These are phyloP conservation scores for Tethya wilhelma DNA, from an alignment of 37 sponge, comb jelly and placozoan species.

Conservation along the genomic window DNA sequence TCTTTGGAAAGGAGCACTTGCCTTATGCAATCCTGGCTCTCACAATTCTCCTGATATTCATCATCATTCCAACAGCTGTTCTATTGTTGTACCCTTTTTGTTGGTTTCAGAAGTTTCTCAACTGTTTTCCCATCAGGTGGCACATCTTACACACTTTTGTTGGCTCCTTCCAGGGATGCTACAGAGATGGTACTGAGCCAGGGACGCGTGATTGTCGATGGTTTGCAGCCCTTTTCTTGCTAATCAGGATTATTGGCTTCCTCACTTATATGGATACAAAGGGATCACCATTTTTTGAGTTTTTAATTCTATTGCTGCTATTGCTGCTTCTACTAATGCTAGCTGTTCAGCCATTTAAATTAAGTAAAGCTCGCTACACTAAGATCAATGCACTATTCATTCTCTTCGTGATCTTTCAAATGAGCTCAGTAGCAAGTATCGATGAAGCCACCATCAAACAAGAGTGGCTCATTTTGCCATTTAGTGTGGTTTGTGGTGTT, in stretches of 20 bases:
- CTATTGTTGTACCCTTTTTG: slow-evolving; percentile 13
- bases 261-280: slow-evolving; percentile 12
- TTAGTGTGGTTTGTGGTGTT: too few species aligned
- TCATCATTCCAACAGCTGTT: slow-evolving; percentile 39
- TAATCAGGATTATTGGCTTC: slow-evolving; percentile 29
- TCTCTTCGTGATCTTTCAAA: neutral
- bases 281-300: neutral
- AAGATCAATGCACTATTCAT: neutral
- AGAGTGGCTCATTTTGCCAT: too few species aligned
- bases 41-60: slow-evolving; percentile 10
- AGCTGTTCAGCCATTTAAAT: slow-evolving; percentile 6
- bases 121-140: neutral
- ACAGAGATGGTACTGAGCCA: slow-evolving; percentile 57
- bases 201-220: slow-evolving; percentile 42
- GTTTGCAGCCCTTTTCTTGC: slow-evolving; percentile 58
- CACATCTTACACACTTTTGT: slow-evolving; percentile 36
- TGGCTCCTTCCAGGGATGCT: slow-evolving; percentile 69
- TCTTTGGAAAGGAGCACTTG: slow-evolving; percentile 24
- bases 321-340: neutral
- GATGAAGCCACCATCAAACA: neutral
- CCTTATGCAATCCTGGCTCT: slow-evolving; percentile 51
- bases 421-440: neutral
- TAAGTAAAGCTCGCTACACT: neutral
- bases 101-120: neutral
- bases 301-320: neutral